phyloP scores from a whole-genome alignment of 2,888 invertebrate species.

The Oligia fasciuncula region DNA sequence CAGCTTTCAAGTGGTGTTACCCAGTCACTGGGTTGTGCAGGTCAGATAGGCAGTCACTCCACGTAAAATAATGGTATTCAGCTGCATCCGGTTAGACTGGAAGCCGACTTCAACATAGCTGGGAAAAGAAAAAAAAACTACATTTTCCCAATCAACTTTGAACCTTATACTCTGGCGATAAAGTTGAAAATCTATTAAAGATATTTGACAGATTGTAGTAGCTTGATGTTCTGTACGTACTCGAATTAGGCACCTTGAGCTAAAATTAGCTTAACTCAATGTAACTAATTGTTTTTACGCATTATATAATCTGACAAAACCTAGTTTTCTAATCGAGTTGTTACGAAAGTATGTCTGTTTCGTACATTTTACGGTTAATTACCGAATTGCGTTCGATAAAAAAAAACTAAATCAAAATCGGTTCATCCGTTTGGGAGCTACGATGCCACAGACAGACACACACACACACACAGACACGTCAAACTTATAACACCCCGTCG shows the following conservation, averaged over 20 bases:
- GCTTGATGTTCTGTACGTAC: not conserved
- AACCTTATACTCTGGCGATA: no score
- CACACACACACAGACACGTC: no score
- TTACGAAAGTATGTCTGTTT: constrained; percentile 16
- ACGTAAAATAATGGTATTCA: not conserved
- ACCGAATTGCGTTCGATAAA: not conserved
- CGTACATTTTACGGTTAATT: constrained; percentile 8
- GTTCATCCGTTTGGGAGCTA: no score
- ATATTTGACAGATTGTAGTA: no score
- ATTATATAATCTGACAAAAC: constrained; percentile 19
- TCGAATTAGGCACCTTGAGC: not conserved
- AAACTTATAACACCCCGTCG: no score
- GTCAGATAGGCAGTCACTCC: not conserved
- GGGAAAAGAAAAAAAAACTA: no score
- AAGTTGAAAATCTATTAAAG: no score
- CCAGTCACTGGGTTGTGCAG: not conserved
- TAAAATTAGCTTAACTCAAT: not conserved
- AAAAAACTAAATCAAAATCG: no score
- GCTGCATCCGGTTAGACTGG: no score
- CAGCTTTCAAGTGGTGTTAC: not conserved
- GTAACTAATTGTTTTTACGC: constrained; percentile 3
- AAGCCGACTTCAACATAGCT: not conserved
- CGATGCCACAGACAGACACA: no score
- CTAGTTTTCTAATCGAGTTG: not conserved
- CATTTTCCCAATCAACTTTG: no score